Conservation (phyloP, 2,113 vertebrate species). For the Tachycineta bicolor region DNA sequence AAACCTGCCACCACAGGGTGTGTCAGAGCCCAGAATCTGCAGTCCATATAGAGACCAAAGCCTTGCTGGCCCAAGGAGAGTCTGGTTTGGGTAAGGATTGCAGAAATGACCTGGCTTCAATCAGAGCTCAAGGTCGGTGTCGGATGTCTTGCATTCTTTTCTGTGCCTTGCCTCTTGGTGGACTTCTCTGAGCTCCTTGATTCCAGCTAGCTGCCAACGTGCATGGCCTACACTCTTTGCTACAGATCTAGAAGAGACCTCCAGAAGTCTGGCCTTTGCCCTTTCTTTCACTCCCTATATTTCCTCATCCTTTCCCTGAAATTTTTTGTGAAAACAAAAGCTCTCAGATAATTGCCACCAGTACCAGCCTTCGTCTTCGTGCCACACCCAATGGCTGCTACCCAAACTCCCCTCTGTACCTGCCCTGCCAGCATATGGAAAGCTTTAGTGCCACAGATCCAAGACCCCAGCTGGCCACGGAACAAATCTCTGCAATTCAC, state of each 20-base stretch:
- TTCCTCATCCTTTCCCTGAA: neutral
- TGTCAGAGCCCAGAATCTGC: neutral
- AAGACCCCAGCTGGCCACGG: neutral
- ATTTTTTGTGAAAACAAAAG: neutral
- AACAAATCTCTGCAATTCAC: neutral
- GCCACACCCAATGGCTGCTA: neutral
- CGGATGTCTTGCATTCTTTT: neutral
- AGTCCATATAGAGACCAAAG: neutral
- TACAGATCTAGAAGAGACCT: neutral
- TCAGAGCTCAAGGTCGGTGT: neutral
- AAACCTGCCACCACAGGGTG: neutral
- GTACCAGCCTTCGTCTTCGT: neutral
- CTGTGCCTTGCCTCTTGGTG: neutral
- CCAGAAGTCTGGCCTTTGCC: neutral
- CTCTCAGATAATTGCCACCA: fast-evolving
- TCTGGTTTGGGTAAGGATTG: neutral
- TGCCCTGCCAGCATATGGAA: neutral
- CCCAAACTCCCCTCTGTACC: neutral
- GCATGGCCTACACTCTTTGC: fast-evolving
- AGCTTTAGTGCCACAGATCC: neutral
- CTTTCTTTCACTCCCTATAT: neutral
- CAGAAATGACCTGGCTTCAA: neutral
- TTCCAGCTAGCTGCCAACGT: neutral
- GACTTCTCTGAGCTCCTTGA: neutral
- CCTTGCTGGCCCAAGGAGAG: neutral